Conservation (phyloP, 2,888 invertebrate genomes). For the Rhogogaster chlorosoma region DNA sequence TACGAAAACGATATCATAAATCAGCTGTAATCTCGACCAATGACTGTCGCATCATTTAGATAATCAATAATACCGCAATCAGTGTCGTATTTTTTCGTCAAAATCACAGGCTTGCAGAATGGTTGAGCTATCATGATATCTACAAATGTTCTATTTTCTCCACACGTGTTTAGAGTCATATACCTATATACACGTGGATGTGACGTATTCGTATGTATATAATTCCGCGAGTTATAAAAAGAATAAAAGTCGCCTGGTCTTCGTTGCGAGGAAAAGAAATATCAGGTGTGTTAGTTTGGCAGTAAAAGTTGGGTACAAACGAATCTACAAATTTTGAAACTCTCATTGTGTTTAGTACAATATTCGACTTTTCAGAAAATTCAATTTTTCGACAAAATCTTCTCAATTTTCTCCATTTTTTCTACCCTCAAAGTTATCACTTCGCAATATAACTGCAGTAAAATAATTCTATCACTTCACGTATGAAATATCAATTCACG, state of each 20-base stretch:
- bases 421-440: neutral
- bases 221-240: slow-evolving; percentile 3
- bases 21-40: neutral
- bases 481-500: neutral
- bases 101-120: neutral
- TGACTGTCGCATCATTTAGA: neutral
- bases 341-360: neutral
- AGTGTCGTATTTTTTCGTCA: neutral
- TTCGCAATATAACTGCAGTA: neutral
- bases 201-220: slow-evolving; percentile 5
- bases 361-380: neutral
- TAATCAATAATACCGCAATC: neutral
- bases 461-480: too few relatives aligned
- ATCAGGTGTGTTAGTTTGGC: neutral
- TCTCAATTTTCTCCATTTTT: neutral
- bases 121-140: neutral
- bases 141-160: slow-evolving; percentile 11
- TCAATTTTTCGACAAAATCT: neutral
- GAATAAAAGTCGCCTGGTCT: neutral
- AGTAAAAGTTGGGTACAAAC: neutral
- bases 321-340: neutral
- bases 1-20: neutral
- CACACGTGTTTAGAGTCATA: neutral
- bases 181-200: neutral
- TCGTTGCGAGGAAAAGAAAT: neutral